Evolutionary conservation across 2,113 vertebrate genomes (phyloP).

Genomic region (Elgaria multicarinata): DNA sequence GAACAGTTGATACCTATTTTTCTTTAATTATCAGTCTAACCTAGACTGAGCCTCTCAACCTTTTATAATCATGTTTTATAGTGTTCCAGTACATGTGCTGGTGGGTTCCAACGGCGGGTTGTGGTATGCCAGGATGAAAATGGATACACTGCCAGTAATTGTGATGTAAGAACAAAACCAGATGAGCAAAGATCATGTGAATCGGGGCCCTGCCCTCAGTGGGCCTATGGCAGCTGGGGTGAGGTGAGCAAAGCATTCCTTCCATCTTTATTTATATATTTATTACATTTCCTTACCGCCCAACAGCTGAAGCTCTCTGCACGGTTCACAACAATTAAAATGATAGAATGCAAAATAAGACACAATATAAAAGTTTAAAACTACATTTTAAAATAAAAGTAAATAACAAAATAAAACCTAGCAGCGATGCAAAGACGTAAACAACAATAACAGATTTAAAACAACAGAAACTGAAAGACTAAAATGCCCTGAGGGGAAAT

Average conservation of each 20-base stretch:
- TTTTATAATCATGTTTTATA: constrained; percentile 68
- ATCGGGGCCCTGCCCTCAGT: constrained; percentile 94
- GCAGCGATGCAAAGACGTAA: too few species aligned
- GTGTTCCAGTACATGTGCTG: constrained; percentile 98
- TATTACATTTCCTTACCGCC: background rate
- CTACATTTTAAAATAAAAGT: too few species aligned
- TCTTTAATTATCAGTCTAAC: background rate
- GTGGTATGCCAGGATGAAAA: constrained; percentile 99
- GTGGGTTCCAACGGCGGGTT: constrained; percentile 95
- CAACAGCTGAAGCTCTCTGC: too few species aligned
- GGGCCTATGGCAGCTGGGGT: constrained; percentile 91
- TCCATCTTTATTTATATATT: background rate
- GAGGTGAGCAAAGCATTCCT: constrained; percentile 78
- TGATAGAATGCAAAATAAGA: too few species aligned
- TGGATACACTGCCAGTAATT: constrained; percentile 88
- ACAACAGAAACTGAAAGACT: too few species aligned
- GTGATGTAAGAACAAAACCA: constrained; percentile 89
- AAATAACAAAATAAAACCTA: too few species aligned
- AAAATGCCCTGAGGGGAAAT: too few species aligned
- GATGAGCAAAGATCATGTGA: constrained; percentile 92
- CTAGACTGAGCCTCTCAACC: background rate
- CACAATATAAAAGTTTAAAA: too few species aligned
- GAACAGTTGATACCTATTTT: background rate
- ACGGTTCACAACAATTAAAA: too few species aligned
- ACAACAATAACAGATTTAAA: too few species aligned